These are phyloP conservation scores for Myoxocephalus aenaeus DNA, from an alignment of 2,797 vertebrate species.

Conservation along the genomic window DNA sequence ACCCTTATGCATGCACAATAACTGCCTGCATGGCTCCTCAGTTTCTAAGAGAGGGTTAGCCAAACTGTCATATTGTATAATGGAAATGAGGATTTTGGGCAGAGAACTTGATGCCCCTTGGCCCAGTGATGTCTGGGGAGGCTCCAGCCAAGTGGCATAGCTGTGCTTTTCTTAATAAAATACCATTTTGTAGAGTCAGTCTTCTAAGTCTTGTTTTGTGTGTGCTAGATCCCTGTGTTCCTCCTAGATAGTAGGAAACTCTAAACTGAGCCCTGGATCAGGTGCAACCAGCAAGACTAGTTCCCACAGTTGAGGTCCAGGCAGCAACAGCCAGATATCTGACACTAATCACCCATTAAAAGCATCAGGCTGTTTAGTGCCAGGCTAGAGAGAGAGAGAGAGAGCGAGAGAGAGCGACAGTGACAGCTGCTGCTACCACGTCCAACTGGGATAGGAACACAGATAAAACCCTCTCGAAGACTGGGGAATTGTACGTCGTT, in stretches of 20 bases:
- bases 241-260: conserved; percentile 74
- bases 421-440: conserved; percentile 81
- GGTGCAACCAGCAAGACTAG: conserved; percentile 74
- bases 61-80: conserved; percentile 46
- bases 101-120: conserved; percentile 31
- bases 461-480: conserved; percentile 55
- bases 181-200: conserved; percentile 59
- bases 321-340: conserved; percentile 81
- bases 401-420: conserved; percentile 58
- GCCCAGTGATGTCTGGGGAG: conserved; percentile 26
- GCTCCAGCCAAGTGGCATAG: conserved; percentile 36
- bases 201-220: conserved; percentile 64
- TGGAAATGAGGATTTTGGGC: conserved; percentile 42
- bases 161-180: conserved; percentile 70
- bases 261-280: conserved; percentile 82
- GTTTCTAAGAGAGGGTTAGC: conserved; percentile 18
- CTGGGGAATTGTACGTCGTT: conserved; percentile 45
- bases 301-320: conserved; percentile 84
- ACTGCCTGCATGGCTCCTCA: conserved; percentile 29
- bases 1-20: conserved; percentile 18
- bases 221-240: conserved; percentile 63
- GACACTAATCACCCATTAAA: conserved; percentile 89
- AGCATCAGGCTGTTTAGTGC: conserved; percentile 74
- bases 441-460: conserved; percentile 72
- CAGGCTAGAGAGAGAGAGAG: conserved; percentile 62